Conservation (phyloP, 2,888 invertebrate species). For the Steinernema carpocapsae region DNA sequence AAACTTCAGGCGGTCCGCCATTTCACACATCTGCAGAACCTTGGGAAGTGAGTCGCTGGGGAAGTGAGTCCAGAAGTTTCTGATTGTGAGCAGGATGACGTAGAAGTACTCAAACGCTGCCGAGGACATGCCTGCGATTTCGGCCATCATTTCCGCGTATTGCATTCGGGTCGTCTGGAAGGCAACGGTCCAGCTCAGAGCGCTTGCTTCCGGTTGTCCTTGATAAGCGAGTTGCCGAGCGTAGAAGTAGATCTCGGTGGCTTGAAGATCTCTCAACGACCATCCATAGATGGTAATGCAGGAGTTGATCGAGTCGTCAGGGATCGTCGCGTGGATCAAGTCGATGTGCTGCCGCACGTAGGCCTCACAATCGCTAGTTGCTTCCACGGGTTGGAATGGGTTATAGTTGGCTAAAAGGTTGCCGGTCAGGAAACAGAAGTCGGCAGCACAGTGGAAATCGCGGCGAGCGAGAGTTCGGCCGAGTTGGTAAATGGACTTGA, state of each 20-base stretch:
- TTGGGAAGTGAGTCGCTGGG: slow-evolving; percentile 40
- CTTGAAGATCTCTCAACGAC: slow-evolving; percentile 64
- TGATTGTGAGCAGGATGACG: slow-evolving; percentile 50
- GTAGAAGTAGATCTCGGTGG: slow-evolving; percentile 67
- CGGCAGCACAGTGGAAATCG: slow-evolving; percentile 85
- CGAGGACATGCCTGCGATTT: slow-evolving; percentile 59
- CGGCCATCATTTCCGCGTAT: slow-evolving; percentile 59
- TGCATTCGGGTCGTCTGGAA: slow-evolving; percentile 56
- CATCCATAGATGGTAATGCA: slow-evolving; percentile 50
- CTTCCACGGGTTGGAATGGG: slow-evolving; percentile 48
- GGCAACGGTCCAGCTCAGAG: slow-evolving; percentile 51
- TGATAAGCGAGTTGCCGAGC: slow-evolving; percentile 53
- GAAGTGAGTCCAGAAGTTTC: slow-evolving; percentile 43
- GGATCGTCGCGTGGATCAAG: slow-evolving; percentile 62
- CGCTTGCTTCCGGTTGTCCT: slow-evolving; percentile 43
- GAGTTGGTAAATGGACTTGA: slow-evolving; percentile 23
- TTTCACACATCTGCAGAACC: slow-evolving; percentile 36
- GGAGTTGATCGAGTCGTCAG: slow-evolving; percentile 57
- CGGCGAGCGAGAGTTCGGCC: slow-evolving; percentile 69
- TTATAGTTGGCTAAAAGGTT: slow-evolving; percentile 70
- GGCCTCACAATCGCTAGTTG: neutral
- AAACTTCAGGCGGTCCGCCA: slow-evolving; percentile 9
- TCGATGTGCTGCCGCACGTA: slow-evolving; percentile 53
- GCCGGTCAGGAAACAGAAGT: slow-evolving; percentile 90
- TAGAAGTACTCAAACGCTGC: slow-evolving; percentile 54